Evolutionary conservation across 1,140 invertebrate species (phyloP), one percentile per base, ranked within the genome.

Genomic region (Plodia interpunctella): DNA sequence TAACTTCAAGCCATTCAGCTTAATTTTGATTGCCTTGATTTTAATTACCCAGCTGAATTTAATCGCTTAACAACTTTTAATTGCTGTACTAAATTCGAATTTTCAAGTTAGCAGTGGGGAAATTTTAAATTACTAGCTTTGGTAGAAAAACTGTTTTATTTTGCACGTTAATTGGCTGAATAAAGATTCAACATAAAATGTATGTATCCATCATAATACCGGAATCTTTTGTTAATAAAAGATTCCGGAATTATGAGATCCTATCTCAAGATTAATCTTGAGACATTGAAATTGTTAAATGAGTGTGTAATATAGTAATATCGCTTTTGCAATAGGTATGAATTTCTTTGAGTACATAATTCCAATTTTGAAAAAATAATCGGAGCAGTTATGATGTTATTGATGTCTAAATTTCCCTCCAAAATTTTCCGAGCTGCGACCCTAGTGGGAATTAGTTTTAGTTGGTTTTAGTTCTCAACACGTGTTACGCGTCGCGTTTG

Each of bases 401-500:
- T 13, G 32, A 35, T 11, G 32, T 35, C 32, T 11, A 35, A 35
- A 11, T 35, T 11, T 11, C 9, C 32, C 9, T 13, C 8, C 32
- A 35, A 35, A 35, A 2, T 2, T 35, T 35, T 35, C 10, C 2
- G 32, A 3, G 3, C 32, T 13, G 8, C 32, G 32, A 35, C 32
- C 32, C 32, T 35, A 35, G 32, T 35, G 32, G 8, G 32, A 76
- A 73, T 76, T 76, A 73, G 68, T 71, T 25, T 25, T 68, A 66
- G 64, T 76, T 76, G 70, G 68, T 71, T 25, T 25, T 68, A 66
- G 64, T 51, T 58, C 66, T 68, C 59, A 44, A 54, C 61, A 62
- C 62, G 68, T 62, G 74, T 72, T 72, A 73, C 73, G 73, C 72
- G 66, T 74, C 75, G 70, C 71, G 65, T 62, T 35, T 60, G 59